Conservation (phyloP, 2,888 invertebrate species). For the Pelosia muscerda region DNA sequence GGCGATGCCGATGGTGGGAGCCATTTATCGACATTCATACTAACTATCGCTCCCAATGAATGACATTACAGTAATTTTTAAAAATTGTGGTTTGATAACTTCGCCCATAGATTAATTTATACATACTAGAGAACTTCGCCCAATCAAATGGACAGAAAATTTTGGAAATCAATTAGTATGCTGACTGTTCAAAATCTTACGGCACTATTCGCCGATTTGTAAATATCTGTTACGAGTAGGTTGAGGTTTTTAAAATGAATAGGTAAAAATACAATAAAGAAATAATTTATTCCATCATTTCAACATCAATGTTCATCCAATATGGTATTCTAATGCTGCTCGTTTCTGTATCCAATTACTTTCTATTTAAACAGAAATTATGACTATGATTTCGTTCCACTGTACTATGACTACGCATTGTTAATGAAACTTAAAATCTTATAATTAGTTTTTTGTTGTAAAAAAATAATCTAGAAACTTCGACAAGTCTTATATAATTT, state of each 20-base stretch:
- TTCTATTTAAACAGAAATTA: neutral
- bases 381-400: too few species aligned
- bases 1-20: too few species aligned
- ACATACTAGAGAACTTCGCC: too few species aligned
- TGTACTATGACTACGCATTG: neutral
- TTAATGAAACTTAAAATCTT: conserved; percentile 5
- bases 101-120: too few species aligned
- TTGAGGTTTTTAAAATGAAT: neutral
- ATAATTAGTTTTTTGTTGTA: neutral
- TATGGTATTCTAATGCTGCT: neutral
- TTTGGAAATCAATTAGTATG: too few species aligned
- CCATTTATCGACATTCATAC: too few species aligned
- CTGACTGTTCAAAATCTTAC: too few species aligned
- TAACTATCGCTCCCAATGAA: too few species aligned
- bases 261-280: neutral
- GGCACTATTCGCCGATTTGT: too few species aligned
- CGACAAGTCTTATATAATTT: conserved; percentile 15
- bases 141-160: too few species aligned
- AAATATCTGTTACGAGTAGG: neutral
- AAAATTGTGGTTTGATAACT: too few species aligned
- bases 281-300: conserved; percentile 13
- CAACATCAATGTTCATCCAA: neutral
- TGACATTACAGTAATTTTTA: too few species aligned
- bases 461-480: conserved; percentile 5
- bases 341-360: neutral